A percentile compares a stretch with the other conserved stretches of the same genome.
Conservation (phyloP, 1,140 invertebrate genomes). For the Pomacea maculata region DNA sequence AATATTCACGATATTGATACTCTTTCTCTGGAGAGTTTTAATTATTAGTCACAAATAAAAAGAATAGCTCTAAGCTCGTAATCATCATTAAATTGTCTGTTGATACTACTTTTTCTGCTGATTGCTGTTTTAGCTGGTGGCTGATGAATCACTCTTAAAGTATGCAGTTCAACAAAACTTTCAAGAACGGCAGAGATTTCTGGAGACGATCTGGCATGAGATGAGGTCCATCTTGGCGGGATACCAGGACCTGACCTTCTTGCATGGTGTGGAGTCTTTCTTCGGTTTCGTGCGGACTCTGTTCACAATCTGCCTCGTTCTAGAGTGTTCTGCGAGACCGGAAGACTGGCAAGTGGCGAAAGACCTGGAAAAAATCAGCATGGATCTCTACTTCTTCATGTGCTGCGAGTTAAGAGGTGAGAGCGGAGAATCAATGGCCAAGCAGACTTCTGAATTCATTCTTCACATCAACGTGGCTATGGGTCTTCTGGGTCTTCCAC, state of each 20-base stretch:
- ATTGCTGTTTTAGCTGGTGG: constrained; percentile 14
- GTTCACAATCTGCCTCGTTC: constrained; percentile 14
- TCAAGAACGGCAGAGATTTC: neutral
- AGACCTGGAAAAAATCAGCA: constrained; percentile 12
- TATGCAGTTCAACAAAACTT: constrained; percentile 9
- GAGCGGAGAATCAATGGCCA: neutral
- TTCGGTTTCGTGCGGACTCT: constrained; percentile 25
- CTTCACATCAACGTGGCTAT: constrained; percentile 8
- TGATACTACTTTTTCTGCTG: neutral
- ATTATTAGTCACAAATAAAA: too few species aligned
- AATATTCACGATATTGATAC: too few species aligned
- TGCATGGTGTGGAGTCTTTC: constrained; percentile 20
- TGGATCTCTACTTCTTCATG: constrained; percentile 21
- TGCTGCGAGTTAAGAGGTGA: neutral
- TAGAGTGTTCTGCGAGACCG: neutral
- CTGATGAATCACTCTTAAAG: constrained; percentile 26
- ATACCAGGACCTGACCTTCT: neutral
- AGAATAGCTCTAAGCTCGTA: too few species aligned
- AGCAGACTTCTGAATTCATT: neutral
- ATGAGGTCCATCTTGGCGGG: constrained; percentile 14
- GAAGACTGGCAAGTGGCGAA: constrained; percentile 16
- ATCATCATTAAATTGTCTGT: too few species aligned
- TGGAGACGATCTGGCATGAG: constrained; percentile 12
- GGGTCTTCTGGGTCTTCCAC: constrained; percentile 11
- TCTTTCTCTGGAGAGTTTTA: too few species aligned